Evolutionary conservation across 2,888 invertebrate genomes (phyloP), one percentile per base, ranked within the genome.

Genomic region (Trilocha varians): DNA sequence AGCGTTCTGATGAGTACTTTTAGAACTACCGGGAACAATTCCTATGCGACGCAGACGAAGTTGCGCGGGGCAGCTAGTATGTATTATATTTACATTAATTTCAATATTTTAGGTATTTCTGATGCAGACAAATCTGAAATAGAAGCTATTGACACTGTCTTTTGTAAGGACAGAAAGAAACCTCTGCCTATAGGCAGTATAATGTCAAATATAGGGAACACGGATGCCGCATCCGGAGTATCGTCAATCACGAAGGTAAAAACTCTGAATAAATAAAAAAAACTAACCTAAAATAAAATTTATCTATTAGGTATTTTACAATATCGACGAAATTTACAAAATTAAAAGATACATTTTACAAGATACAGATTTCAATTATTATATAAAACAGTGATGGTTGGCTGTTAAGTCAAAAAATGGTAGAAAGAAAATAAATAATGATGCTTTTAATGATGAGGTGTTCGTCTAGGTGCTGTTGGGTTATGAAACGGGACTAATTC

Each of bases 401-500:
- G n/a, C n/a, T n/a, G n/a, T n/a, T n/a, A n/a, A n/a, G n/a, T n/a
- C n/a, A n/a, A n/a, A n/a, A n/a, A n/a, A n/a, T n/a, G n/a, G n/a
- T 59, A 70, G 35, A 69, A 75, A 70, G 65, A 38, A 17, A 5
- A 32, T 8, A 40, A 15, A 8, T 9, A 5, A 3, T 32, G 2
- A 13, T 9, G 9, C 3, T 38, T 13, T 11, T 14, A 2, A 11
- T 40, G 14, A 13, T 11, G n/a, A 25, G 9, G 11, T 36, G 16
- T 15, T 16, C n/a, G n/a, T 36, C 8, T 6, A 82, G 82, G 75
- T 82, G 0, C 46, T 80, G 8, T 78, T 94, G 33, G 89, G 90
- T 0, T 93, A 93, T 78, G 91, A 92, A 56, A 79, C 78, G 13
- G 90, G 90, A 1, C 51, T 77, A 8, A 80, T 95, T 39, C 93